These are phyloP conservation scores for Corynorhinus townsendii DNA, from an alignment of 2,113 vertebrate species.

Conservation along the genomic window DNA sequence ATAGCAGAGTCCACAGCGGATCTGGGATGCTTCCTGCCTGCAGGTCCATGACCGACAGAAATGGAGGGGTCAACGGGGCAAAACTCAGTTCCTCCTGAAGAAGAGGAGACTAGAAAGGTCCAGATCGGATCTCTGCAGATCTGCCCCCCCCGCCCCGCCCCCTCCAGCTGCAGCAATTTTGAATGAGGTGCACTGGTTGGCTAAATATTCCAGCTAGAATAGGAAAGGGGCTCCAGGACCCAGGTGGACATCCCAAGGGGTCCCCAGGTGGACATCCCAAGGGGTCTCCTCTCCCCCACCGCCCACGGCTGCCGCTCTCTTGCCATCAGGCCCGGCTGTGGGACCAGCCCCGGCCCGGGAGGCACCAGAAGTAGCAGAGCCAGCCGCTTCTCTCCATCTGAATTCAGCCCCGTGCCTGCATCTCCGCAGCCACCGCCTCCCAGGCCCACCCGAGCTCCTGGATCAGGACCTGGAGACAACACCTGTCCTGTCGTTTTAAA, in stretches of 20 bases:
- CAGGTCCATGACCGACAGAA: not conserved
- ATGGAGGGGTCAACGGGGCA: not conserved
- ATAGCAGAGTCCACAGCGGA: not conserved
- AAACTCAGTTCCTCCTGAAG: not conserved
- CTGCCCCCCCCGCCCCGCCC: fast-evolving
- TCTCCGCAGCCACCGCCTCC: not conserved
- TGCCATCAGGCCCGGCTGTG: not conserved
- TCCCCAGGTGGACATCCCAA: fast-evolving
- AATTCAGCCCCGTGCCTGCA: not conserved
- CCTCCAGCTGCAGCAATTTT: not conserved
- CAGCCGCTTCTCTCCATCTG: not conserved
- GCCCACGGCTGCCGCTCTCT: not conserved
- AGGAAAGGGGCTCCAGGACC: not conserved
- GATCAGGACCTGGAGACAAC: not conserved
- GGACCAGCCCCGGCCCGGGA: not conserved
- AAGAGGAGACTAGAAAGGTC: not conserved
- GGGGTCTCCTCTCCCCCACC: too few relatives aligned
- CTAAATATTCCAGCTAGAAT: not conserved
- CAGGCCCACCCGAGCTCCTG: not conserved
- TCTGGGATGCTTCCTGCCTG: not conserved
- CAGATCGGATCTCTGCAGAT: not conserved
- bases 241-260: fast-evolving
- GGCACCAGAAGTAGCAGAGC: not conserved
- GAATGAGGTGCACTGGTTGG: fast-evolving
- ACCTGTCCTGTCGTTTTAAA: not conserved